phyloP scores from a whole-genome alignment of 2,797 vertebrate species.

The Buceros bicornis region DNA sequence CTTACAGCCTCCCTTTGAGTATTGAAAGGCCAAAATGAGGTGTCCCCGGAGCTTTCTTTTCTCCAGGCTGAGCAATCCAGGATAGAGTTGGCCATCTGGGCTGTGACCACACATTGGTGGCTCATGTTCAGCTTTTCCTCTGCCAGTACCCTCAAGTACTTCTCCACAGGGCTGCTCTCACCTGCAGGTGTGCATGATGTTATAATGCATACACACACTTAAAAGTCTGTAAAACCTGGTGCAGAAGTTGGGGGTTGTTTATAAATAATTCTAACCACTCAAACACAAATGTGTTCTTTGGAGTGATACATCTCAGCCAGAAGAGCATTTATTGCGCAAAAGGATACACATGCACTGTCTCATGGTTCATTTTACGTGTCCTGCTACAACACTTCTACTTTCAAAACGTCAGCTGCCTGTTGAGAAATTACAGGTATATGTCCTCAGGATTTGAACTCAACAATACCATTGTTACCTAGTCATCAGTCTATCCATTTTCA shows the following conservation, averaged over 20 bases:
- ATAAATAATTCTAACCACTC: neutral
- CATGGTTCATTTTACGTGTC: fast-evolving
- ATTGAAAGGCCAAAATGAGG: too few relatives aligned
- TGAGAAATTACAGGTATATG: neutral
- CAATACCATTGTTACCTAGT: fast-evolving
- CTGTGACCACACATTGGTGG: too few relatives aligned
- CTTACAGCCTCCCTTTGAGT: too few relatives aligned
- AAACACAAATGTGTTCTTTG: neutral
- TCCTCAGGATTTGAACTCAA: neutral
- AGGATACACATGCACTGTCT: neutral
- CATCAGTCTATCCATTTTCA: neutral
- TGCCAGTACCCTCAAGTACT: too few relatives aligned
- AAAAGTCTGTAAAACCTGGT: neutral
- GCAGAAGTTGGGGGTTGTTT: neutral
- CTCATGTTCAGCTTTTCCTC: too few relatives aligned
- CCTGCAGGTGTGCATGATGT: too few relatives aligned
- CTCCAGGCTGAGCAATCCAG: too few relatives aligned
- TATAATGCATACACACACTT: neutral
- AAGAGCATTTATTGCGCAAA: neutral
- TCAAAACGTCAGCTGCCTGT: neutral
- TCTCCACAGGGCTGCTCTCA: too few relatives aligned
- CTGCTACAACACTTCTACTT: neutral
- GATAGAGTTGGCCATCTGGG: too few relatives aligned
- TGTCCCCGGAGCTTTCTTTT: too few relatives aligned
- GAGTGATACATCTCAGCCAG: neutral